Evolutionary conservation across 2,888 invertebrate genomes (phyloP).

Genomic region (Onchidella celtica): DNA sequence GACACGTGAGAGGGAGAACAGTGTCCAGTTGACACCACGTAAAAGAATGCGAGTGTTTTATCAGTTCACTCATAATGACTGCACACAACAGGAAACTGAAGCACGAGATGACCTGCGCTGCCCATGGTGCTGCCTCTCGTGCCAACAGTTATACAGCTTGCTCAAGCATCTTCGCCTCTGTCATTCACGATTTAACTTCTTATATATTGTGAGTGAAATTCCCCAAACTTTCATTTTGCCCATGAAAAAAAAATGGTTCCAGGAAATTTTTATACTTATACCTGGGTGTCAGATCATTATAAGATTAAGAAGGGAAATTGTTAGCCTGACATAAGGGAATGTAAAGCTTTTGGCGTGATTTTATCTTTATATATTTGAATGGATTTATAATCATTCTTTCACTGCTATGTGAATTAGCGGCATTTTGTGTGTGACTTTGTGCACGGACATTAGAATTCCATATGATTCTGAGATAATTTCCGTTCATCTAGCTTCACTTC

Average conservation of each 20-base stretch:
- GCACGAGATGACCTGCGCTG: slow-evolving; percentile 95
- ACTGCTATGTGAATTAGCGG: no score
- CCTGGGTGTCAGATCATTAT: no score
- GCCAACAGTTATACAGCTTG: slow-evolving; percentile 91
- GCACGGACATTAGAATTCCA: no score
- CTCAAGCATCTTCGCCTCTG: slow-evolving; percentile 96
- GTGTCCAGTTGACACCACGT: slow-evolving; percentile 65
- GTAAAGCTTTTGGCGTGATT: no score
- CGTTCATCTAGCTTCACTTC: no score
- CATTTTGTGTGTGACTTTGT: no score
- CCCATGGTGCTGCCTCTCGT: slow-evolving; percentile 97
- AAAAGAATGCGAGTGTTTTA: slow-evolving; percentile 89
- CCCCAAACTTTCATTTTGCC: neutral
- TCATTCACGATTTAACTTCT: slow-evolving; percentile 95
- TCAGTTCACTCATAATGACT: slow-evolving; percentile 97
- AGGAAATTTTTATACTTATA: neutral
- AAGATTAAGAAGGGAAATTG: no score
- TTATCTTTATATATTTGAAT: no score
- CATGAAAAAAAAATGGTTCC: neutral
- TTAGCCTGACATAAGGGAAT: no score
- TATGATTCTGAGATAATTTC: no score
- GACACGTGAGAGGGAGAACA: slow-evolving; percentile 39
- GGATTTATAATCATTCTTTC: no score
- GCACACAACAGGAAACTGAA: slow-evolving; percentile 96
- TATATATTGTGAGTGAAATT: slow-evolving; percentile 92